Base-by-base conservation (phyloP, 2,797 vertebrate genomes). In the Miichthys miiuy region DNA sequence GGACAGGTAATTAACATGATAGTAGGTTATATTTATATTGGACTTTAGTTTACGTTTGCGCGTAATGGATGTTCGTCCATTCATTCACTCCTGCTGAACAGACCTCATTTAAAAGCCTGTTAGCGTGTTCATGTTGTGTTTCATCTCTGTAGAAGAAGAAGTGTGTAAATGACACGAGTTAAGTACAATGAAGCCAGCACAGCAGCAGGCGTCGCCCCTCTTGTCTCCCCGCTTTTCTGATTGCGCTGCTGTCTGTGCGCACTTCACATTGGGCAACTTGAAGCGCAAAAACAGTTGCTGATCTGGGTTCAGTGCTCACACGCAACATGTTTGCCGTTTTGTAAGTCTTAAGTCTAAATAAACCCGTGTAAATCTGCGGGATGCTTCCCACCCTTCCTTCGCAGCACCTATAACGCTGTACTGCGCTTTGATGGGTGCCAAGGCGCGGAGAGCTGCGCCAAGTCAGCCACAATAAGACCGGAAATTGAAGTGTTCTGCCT, bases 141-240 rank as follows among this genome's bases (percentile, higher is more conserved):
- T 34, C 5, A 25, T 65, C 3, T 58, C 2, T 54, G 7, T 17
- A 38, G 21, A 38, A 70, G 11, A 47, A 56, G 34, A 71, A 76
- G 71, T 81, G 76, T 73, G 23, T n/a, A 61, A 68, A 79, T 75
- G 66, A 73, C 52, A 65, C 61, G 70, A 84, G 72, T 78, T 80
- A 70, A 75, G 62, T 17, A 82, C 75, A 83, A 82, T 79, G 85
- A 78, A 66, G 72, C 20, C 79, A 72, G 79, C 65, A 68, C 79
- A 74, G 79, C 65, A 70, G 83, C 84, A 93, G 88, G 91, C 91
- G 90, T 91, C 84, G 90, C 92, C 91, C 89, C 87, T 89, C 79
- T 62, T 58, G 67, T 79, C 80, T 88, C 75, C 56, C 34, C 44
- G 14, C 9, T 55, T 70, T 73, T 61, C 41, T 44, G 72, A 79